These are phyloP conservation scores for Cheilosia vulpina DNA, from an alignment of 2,888 invertebrate genomes.

Conservation along the genomic window DNA sequence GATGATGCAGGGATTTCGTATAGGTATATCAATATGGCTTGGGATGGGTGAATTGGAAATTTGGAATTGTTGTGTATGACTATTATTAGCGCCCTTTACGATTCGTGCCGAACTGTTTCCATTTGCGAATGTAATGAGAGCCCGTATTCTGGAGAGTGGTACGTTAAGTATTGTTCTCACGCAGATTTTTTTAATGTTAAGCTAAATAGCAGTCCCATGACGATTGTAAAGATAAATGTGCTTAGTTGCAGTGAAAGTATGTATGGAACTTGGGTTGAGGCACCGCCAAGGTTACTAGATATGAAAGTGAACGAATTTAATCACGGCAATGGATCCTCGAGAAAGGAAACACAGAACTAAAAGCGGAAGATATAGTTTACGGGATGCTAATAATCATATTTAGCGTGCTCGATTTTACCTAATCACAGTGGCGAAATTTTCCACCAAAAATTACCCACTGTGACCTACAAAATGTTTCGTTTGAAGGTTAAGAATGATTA, in stretches of 20 bases:
- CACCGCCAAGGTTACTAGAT: too few species aligned
- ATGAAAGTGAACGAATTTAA: too few species aligned
- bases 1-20: constrained; percentile 29
- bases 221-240: background rate
- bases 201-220: background rate
- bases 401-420: too few species aligned
- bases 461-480: too few species aligned
- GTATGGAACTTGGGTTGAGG: background rate
- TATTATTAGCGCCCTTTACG: constrained; percentile 35
- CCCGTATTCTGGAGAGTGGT: constrained; percentile 12
- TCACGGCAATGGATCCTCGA: too few species aligned
- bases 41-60: constrained; percentile 26
- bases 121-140: constrained; percentile 15
- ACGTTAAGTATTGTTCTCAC: background rate
- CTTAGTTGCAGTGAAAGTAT: background rate
- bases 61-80: background rate
- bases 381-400: too few species aligned
- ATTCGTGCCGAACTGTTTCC: background rate
- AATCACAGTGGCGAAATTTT: too few species aligned
- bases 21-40: background rate
- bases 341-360: too few species aligned
- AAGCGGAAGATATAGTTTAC: too few species aligned
- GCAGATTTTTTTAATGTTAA: background rate
- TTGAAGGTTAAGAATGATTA: too few species aligned
- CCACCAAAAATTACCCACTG: too few species aligned